Base-by-base conservation (phyloP, 2,797 vertebrate species). In the Tokudaia tokunoshimensis region DNA sequence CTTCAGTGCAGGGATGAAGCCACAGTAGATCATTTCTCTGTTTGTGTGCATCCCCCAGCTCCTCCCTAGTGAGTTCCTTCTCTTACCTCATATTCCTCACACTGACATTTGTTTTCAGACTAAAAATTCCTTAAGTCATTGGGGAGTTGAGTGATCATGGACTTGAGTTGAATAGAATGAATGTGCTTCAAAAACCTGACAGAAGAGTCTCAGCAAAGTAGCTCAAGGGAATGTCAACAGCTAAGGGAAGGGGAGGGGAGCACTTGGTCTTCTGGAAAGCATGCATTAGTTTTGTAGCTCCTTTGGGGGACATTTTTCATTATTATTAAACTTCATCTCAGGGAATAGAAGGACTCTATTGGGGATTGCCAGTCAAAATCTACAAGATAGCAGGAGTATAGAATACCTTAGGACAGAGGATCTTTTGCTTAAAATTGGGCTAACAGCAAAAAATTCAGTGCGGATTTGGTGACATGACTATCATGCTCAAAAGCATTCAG, bases 261-360 rank as follows among this genome's bases (percentile, higher is more conserved):
- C 55, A 41, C 14, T 8, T 57, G 87, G 57, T 91, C 70, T 92
- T 94, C 57, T 72, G 75, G 79, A 83, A 96, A 81, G 70, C 11
- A 55, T 55, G 9, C 37, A 83, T 93, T 93, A 41, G 15, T 93
- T 95, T 76, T 59, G 91, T 0, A 3, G 44, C 20, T 78, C 15
- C 90, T 84, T 76, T 47, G 63, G 29, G 75, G 50, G 20, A 14
- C 24, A 63, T 92, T 85, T 94, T 94, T 96, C 61, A 92, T 95
- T 93, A 74, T 89, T 92, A 96, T 94, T 94, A 95, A 94, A 96
- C 75, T 89, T 87, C 44, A 90, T 95, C 86, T 89, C 72, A 80
- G 20, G 78, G 78, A 44, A 84, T 87, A 92, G 67, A 82, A 91
- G 37, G 5, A 72, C 78, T 92, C 86, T 87, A 92, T 85, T 55